These are phyloP conservation scores for Oasisia sp. DNA, from an alignment of 2,888 invertebrate species.

Conservation along the genomic window DNA sequence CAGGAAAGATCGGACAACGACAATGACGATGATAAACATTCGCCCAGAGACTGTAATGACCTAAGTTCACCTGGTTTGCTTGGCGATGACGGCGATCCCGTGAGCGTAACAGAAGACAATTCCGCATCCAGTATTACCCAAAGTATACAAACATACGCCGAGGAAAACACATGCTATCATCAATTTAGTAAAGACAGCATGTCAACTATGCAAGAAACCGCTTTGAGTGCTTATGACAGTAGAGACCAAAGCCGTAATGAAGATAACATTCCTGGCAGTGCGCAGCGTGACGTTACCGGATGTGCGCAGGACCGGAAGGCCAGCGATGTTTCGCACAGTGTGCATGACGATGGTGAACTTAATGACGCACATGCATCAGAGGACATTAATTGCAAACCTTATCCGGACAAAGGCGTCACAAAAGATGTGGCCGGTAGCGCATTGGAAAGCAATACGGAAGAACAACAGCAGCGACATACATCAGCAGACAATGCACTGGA, in stretches of 20 bases:
- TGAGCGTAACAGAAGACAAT: background rate
- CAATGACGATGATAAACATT: background rate
- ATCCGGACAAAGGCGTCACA: background rate
- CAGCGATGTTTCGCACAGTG: background rate
- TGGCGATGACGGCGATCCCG: background rate
- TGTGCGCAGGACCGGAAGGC: background rate
- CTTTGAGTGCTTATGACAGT: background rate
- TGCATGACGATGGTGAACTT: no score
- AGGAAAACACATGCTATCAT: background rate
- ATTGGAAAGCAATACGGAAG: background rate
- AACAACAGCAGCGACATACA: background rate
- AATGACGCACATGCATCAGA: background rate
- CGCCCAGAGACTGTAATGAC: background rate
- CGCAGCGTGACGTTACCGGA: background rate
- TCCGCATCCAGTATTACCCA: background rate
- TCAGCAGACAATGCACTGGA: background rate
- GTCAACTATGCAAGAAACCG: background rate
- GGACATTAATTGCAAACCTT: background rate
- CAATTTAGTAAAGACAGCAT: background rate
- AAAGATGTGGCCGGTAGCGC: background rate
- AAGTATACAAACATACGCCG: background rate
- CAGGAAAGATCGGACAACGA: background rate
- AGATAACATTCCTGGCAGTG: background rate
- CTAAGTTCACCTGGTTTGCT: background rate
- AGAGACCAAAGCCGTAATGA: background rate